A percentile compares a stretch with the other conserved stretches of the same genome.
phyloP scores from a whole-genome alignment of 2,797 vertebrate species.

The Malacoctenus gilli region DNA sequence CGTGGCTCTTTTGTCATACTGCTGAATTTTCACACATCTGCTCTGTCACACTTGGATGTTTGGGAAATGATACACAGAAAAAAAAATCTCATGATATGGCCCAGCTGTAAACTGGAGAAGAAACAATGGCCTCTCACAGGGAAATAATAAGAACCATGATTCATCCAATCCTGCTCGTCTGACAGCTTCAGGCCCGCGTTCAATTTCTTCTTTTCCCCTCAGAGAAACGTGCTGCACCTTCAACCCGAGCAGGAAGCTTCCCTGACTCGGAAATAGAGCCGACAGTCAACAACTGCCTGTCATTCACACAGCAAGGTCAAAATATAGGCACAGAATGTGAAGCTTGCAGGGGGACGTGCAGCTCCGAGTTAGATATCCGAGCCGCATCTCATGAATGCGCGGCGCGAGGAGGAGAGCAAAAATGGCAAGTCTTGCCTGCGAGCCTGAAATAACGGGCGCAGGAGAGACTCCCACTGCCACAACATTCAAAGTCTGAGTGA shows the following conservation, averaged over 20 bases:
- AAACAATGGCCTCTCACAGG: conserved; percentile 4
- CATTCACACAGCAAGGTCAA: conserved; percentile 55
- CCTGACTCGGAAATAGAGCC: conserved; percentile 60
- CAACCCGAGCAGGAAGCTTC: conserved; percentile 13
- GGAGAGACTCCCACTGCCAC: conserved; percentile 1
- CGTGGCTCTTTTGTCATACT: background rate
- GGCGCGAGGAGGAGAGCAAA: conserved; percentile 22
- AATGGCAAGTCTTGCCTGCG: conserved; percentile 4
- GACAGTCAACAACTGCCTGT: conserved; percentile 54
- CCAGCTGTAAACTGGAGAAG: conserved; percentile 28
- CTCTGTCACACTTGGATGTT: too few relatives aligned
- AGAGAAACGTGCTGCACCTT: conserved; percentile 22
- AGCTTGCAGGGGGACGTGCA: conserved; percentile 14
- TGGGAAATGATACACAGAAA: conserved; percentile 10
- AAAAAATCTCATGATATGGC: conserved; percentile 21
- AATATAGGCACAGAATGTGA: conserved; percentile 68
- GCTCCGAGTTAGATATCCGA: conserved; percentile 40
- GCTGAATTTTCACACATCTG: too few relatives aligned
- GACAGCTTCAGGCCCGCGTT: conserved; percentile 6
- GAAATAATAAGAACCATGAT: conserved; percentile 12
- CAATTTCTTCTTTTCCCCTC: background rate
- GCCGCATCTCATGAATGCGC: conserved; percentile 35
- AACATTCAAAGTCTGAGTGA: conserved; percentile 52
- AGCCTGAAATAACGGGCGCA: conserved; percentile 29
- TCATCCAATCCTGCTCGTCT: background rate